Percentiles rank a stretch among this genome's conserved stretches.
Evolutionary conservation across 2,113 vertebrate genomes (phyloP).

Genomic region (Limnothrissa miodon): DNA sequence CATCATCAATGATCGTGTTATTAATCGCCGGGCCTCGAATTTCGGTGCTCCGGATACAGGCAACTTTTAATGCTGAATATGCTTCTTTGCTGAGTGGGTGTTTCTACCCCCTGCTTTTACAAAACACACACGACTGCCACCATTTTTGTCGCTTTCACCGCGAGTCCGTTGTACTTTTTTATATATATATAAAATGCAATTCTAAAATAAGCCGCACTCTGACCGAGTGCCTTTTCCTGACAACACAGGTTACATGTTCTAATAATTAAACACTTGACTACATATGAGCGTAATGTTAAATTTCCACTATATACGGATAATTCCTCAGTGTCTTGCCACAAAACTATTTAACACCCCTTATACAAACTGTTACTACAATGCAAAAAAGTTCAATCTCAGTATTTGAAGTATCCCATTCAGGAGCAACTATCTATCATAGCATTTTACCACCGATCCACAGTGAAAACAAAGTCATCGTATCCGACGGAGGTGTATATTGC

Average conservation of each 20-base stretch:
- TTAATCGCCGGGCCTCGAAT: constrained; percentile 55
- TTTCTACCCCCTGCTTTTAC: constrained; percentile 55
- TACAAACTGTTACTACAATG: not conserved
- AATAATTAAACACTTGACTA: not conserved
- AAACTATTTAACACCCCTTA: not conserved
- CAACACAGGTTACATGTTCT: constrained; percentile 10
- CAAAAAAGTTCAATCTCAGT: not conserved
- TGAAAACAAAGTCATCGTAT: not conserved
- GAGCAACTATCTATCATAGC: not conserved
- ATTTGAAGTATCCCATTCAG: not conserved
- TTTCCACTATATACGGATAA: not conserved
- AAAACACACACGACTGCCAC: constrained; percentile 63
- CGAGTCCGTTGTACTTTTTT: not conserved
- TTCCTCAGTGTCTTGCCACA: not conserved
- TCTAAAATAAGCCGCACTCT: not conserved
- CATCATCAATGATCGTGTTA: constrained; percentile 74
- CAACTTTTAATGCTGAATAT: constrained; percentile 51
- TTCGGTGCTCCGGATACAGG: constrained; percentile 54
- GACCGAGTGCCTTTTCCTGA: not conserved
- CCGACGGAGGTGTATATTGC: not conserved
- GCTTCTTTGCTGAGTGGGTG: constrained; percentile 44
- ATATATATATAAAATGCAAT: not conserved
- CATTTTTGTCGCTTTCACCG: constrained; percentile 47
- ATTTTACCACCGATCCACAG: not conserved
- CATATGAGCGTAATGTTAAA: not conserved